Evolutionary conservation across 2,113 vertebrate species (phyloP).

Genomic region (Malurus melanocephalus): DNA sequence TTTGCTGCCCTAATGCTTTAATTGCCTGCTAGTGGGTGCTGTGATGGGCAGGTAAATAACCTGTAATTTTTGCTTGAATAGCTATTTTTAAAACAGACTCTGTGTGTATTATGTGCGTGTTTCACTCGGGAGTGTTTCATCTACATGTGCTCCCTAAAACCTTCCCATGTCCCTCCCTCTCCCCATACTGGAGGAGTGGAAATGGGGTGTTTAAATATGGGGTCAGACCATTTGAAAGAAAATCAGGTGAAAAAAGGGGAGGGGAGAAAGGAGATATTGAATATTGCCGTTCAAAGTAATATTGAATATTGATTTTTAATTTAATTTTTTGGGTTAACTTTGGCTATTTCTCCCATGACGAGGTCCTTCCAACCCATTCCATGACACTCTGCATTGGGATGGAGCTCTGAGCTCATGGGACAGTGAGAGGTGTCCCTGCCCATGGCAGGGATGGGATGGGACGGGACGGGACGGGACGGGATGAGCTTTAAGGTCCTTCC

Average conservation of each 20-base stretch:
- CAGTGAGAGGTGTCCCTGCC: too few species aligned
- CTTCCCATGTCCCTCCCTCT: rapidly evolving
- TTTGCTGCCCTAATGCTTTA: not conserved
- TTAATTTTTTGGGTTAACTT: not conserved
- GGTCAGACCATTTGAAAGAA: not conserved
- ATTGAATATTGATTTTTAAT: not conserved
- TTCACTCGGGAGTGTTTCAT: not conserved
- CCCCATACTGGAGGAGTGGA: rapidly evolving
- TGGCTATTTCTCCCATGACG: not conserved
- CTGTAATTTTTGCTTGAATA: not conserved
- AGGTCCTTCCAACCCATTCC: not conserved
- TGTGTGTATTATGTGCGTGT: not conserved
- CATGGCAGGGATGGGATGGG: too few species aligned
- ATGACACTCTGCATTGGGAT: too few species aligned
- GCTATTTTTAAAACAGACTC: not conserved
- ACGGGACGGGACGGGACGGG: too few species aligned
- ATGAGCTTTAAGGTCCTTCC: not conserved
- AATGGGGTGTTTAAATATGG: rapidly evolving
- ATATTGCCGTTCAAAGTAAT: too few species aligned
- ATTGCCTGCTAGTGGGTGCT: not conserved
- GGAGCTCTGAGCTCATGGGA: too few species aligned
- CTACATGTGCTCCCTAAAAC: rapidly evolving
- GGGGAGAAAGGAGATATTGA: not conserved
- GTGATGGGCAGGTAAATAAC: not conserved
- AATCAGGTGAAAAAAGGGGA: not conserved